Evolutionary conservation across 2,888 invertebrate genomes (phyloP).

Genomic region (Nasonia oneida): DNA sequence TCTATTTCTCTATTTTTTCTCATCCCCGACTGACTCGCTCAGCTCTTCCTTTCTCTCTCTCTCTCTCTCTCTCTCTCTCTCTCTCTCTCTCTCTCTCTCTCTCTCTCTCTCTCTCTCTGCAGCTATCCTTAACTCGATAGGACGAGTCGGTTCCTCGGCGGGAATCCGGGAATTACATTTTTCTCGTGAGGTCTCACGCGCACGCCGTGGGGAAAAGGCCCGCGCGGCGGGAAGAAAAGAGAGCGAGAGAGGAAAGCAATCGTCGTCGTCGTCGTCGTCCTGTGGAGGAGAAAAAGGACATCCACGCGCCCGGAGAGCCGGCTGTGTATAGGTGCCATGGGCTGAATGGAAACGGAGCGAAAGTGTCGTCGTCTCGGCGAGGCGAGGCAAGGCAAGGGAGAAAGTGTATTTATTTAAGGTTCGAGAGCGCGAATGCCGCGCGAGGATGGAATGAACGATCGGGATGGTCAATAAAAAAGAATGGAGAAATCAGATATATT

Average conservation of each 20-base stretch:
- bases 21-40: no score
- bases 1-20: no score
- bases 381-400: neutral
- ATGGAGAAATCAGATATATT: slow-evolving; percentile 3
- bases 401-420: slow-evolving; percentile 48
- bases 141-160: slow-evolving; percentile 26
- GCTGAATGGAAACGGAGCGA: slow-evolving; percentile 28
- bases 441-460: neutral
- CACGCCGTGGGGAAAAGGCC: slow-evolving; percentile 26
- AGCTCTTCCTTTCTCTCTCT: no score
- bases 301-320: neutral
- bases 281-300: slow-evolving; percentile 26
- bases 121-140: slow-evolving; percentile 11
- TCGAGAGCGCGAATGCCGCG: slow-evolving; percentile 9
- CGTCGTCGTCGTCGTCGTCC: slow-evolving; percentile 27
- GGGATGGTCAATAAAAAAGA: neutral
- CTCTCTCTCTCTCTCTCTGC: no score
- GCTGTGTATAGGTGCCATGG: neutral
- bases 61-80: no score
- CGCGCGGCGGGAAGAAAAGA: slow-evolving; percentile 31
- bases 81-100: neutral
- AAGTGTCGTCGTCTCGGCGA: slow-evolving; percentile 31
- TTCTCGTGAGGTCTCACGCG: slow-evolving; percentile 12
- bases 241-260: slow-evolving; percentile 43
- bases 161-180: slow-evolving; percentile 56